Evolutionary conservation across 2,113 vertebrate genomes (phyloP).

Genomic region (Leiothrix lutea): DNA sequence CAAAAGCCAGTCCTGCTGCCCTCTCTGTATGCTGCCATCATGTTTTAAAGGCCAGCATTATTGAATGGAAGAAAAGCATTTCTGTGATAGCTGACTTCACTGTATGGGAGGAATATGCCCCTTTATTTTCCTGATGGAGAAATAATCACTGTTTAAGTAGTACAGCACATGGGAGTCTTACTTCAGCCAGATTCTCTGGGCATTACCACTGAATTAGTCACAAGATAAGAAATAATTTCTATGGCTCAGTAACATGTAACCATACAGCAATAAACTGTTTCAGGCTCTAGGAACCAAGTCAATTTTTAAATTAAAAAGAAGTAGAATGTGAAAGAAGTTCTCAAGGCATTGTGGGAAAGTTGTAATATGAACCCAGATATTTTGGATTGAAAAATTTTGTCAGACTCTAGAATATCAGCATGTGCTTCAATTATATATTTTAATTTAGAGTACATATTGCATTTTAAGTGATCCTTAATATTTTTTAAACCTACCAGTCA

Average conservation of each 20-base stretch:
- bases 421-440: neutral
- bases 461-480: neutral
- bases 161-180: neutral
- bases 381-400: neutral
- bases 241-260: neutral
- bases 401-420: neutral
- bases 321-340: neutral
- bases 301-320: neutral
- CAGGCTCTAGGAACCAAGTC: neutral
- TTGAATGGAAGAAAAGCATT: neutral
- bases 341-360: neutral
- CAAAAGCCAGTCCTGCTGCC: neutral
- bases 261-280: neutral
- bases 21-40: accelerated
- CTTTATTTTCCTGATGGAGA: neutral
- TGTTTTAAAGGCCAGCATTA: neutral
- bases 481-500: neutral
- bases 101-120: accelerated
- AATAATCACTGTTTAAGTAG: neutral
- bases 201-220: neutral
- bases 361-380: neutral
- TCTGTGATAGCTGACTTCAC: neutral
- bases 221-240: neutral
- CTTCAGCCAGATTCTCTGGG: neutral
- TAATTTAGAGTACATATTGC: neutral